phyloP scores from a whole-genome alignment of 2,113 vertebrate genomes.

The Eurypyga helias region DNA sequence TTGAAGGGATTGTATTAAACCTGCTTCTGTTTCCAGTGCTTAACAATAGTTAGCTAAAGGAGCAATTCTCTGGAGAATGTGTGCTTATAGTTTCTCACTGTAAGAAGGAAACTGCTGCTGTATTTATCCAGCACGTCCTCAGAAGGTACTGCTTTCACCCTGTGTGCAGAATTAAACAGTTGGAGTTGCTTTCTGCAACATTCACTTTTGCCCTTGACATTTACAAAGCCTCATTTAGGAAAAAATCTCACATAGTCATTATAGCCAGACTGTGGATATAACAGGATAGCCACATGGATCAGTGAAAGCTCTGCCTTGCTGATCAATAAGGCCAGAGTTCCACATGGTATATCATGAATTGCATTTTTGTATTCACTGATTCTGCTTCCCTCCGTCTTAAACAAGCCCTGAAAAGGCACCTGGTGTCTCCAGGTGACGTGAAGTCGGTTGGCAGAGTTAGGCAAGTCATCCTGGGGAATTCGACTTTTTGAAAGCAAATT shows the following conservation, averaged over 20 bases:
- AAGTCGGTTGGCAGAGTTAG: neutral
- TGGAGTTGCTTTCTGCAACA: neutral
- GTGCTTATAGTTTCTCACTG: neutral
- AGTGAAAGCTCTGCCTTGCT: neutral
- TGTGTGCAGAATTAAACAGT: rapidly evolving
- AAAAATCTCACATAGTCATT: neutral
- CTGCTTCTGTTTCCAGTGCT: neutral
- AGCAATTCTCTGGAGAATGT: neutral
- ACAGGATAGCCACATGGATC: neutral
- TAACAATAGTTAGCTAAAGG: neutral
- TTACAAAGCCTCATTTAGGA: neutral
- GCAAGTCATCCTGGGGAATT: neutral
- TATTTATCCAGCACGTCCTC: neutral
- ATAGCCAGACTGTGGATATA: neutral
- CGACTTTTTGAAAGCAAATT: neutral
- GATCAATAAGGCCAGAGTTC: neutral
- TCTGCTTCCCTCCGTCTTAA: neutral
- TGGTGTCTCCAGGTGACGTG: neutral
- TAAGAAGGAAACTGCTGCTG: neutral
- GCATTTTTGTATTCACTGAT: neutral
- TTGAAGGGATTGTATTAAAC: neutral
- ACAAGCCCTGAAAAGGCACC: neutral
- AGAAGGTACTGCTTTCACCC: neutral
- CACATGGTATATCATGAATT: neutral
- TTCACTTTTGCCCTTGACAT: neutral